Evolutionary conservation across 2,797 vertebrate genomes (phyloP), one percentile per base, ranked within the genome.

Genomic region (Sardinella longiceps): DNA sequence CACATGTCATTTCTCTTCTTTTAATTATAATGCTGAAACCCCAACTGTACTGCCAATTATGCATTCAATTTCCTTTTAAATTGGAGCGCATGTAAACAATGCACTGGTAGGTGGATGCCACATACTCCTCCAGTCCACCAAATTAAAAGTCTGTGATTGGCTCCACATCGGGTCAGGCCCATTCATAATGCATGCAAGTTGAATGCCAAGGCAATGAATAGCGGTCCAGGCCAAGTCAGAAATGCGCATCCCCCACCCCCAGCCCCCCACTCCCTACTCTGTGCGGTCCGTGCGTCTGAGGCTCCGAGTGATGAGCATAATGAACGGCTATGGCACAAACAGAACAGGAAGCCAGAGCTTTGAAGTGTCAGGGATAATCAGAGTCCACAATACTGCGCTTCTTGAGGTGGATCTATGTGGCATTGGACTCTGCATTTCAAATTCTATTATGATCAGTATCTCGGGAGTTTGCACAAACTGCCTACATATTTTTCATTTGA

Each of bases 51-150:
- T 85, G 63, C 83, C 82, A 90, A 89, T 91, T 87, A 90, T 58
- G 70, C 84, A 85, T 86, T 84, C 84, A 70, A 87, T 84, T 87
- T 86, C 84, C 86, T 84, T 89, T 87, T 83, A 83, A 84, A 91
- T 91, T 70, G 82, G 51, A 66, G 39, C 84, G 60, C 45, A 63
- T 87, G 87, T 87, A 89, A 90, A 88, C 85, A 88, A 70, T 84
- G 50, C 85, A 60, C 2, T 23, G 50, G 81, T 77, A 90, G 84
- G 84, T 51, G 30, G 87, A 85, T 80, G 60, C 85, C 1, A 7
- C 7, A 60, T 82, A 51, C 39, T 81, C 66, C 81, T 83, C 85
- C 82, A 82, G 86, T 87, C 51, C 30, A 85, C 70, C 70, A 80
- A 86, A 88, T 85, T 39, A 70, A 37, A 1, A 46, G 28, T 1